phyloP scores from a whole-genome alignment of 1,140 invertebrate genomes.

The Octopus sinensis region DNA sequence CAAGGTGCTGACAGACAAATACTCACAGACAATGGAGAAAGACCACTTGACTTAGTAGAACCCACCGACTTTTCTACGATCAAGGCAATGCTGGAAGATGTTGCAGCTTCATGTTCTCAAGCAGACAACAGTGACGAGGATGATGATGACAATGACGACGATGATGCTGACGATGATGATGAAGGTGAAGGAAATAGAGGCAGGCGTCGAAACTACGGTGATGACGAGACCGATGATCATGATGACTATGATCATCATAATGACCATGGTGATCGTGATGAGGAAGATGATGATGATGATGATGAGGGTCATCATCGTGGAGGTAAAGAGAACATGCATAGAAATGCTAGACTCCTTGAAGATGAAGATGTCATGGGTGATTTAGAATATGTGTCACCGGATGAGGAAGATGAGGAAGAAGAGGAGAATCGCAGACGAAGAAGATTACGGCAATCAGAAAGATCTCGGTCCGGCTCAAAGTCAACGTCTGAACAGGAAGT shows the following conservation, averaged over 20 bases:
- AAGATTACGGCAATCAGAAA: background rate
- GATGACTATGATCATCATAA: background rate
- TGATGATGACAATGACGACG: slow-evolving; percentile 18
- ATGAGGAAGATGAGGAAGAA: background rate
- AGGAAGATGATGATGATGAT: background rate
- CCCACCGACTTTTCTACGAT: slow-evolving; percentile 50
- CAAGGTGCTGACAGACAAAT: slow-evolving; percentile 48
- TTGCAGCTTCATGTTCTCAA: slow-evolving; percentile 15
- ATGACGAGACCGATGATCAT: background rate
- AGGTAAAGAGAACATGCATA: too few species aligned
- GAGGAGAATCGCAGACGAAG: background rate
- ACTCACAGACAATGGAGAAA: slow-evolving; percentile 50
- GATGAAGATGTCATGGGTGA: background rate
- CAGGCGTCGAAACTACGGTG: background rate
- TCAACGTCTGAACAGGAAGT: background rate
- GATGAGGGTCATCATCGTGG: background rate
- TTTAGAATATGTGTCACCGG: background rate
- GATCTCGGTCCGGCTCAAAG: background rate
- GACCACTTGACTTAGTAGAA: slow-evolving; percentile 55
- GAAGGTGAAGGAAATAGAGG: slow-evolving; percentile 12
- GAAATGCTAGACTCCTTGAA: background rate
- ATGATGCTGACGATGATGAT: slow-evolving; percentile 14
- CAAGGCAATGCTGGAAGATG: slow-evolving; percentile 44
- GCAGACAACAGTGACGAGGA: slow-evolving; percentile 10
- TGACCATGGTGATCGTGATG: background rate